Conservation (phyloP, 1,140 invertebrate species). For the Chironomus tepperi region DNA sequence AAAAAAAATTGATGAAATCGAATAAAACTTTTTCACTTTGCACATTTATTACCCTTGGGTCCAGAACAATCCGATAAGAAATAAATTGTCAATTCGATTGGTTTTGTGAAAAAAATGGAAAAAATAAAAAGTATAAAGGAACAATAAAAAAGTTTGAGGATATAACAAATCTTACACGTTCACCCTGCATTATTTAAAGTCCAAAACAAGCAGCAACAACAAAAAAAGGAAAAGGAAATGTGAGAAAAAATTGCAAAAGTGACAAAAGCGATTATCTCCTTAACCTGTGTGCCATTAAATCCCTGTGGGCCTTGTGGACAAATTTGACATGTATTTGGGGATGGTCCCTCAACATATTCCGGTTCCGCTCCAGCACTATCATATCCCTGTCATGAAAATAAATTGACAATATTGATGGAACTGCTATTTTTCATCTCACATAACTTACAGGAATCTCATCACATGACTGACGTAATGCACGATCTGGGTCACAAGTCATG, state of each 20-base stretch:
- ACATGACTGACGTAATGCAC: constrained; percentile 59
- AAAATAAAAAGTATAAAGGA: background rate
- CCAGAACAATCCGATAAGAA: background rate
- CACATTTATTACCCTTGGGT: background rate
- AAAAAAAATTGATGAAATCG: constrained; percentile 2
- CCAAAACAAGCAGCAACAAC: background rate
- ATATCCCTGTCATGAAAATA: background rate
- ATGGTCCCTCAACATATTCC: constrained; percentile 29
- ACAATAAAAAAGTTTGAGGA: background rate
- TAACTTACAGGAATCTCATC: constrained; percentile 54
- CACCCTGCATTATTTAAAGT: background rate
- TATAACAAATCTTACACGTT: constrained; percentile 8
- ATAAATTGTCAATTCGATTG: constrained; percentile 5
- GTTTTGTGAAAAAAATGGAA: background rate
- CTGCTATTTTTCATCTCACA: background rate
- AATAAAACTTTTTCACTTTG: constrained; percentile 6
- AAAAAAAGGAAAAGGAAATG: background rate
- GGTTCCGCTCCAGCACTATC: background rate
- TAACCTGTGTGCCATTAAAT: constrained; percentile 48
- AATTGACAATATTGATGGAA: background rate
- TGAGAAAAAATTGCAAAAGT: background rate
- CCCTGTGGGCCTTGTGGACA: constrained; percentile 54
- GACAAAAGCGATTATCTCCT: constrained; percentile 22
- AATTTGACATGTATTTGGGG: constrained; percentile 37
- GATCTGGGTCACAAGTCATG: constrained; percentile 65